These are phyloP conservation scores for Cebus imitator DNA, from an alignment of 2,113 vertebrate species.

Conservation along the genomic window DNA sequence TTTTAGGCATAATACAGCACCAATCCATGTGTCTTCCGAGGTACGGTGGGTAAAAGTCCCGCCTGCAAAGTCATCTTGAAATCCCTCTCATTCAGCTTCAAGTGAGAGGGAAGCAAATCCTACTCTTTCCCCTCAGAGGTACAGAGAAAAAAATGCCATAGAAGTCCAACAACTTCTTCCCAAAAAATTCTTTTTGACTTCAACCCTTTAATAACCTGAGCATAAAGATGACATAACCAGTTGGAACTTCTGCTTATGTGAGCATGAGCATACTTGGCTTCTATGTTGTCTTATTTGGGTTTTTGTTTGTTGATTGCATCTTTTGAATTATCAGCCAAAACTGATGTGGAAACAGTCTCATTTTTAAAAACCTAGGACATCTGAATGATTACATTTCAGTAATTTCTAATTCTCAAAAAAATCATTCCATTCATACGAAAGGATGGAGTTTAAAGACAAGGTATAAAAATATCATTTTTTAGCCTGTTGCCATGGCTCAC, in stretches of 20 bases:
- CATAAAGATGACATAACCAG: not conserved
- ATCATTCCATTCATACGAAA: not conserved
- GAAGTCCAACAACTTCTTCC: not conserved
- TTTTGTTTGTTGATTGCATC: not conserved
- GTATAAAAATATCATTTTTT: not conserved
- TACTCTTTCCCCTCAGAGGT: not conserved
- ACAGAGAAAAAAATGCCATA: not conserved
- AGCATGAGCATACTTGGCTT: not conserved
- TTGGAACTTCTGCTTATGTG: not conserved
- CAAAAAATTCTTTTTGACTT: not conserved
- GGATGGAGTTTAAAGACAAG: not conserved
- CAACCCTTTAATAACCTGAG: not conserved
- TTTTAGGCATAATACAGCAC: not conserved
- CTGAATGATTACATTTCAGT: not conserved
- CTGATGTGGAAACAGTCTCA: not conserved
- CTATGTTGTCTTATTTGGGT: not conserved
- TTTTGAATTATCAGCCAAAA: conserved; percentile 18
- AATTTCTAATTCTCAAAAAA: not conserved
- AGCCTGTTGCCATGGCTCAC: too few species aligned
- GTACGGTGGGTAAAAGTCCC: not conserved
- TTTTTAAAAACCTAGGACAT: not conserved
- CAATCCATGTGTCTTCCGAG: not conserved
- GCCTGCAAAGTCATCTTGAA: not conserved
- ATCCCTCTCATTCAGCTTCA: not conserved
- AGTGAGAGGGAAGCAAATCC: not conserved